These are phyloP conservation scores for Antheraea pernyi DNA, from an alignment of 1,140 invertebrate species.

Conservation along the genomic window DNA sequence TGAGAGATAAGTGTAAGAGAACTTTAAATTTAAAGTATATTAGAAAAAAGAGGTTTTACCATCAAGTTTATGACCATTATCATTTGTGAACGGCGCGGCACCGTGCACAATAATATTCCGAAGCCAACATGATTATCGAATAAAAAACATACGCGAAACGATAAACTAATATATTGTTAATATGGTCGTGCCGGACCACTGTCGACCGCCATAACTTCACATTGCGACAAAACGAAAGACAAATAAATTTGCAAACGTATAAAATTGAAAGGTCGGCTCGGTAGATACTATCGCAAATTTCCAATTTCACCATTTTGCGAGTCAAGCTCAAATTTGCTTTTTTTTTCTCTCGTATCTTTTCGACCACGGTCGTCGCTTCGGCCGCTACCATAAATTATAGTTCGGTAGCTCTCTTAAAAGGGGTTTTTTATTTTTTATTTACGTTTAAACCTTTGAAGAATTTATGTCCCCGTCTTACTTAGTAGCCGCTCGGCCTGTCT, in stretches of 20 bases:
- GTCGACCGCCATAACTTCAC: slow-evolving; percentile 43
- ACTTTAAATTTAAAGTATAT: not conserved
- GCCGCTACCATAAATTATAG: slow-evolving; percentile 76
- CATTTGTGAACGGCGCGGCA: not conserved
- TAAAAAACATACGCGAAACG: not conserved
- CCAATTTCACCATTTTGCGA: slow-evolving; percentile 76
- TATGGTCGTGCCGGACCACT: slow-evolving; percentile 14
- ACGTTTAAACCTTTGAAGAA: slow-evolving; percentile 74
- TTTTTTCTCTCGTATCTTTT: slow-evolving; percentile 50
- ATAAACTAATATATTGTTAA: slow-evolving; percentile 5
- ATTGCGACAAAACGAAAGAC: slow-evolving; percentile 38
- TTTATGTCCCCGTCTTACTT: slow-evolving; percentile 75
- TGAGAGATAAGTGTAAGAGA: not conserved
- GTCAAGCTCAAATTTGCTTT: slow-evolving; percentile 40
- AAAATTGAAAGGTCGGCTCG: slow-evolving; percentile 67
- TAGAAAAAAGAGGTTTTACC: not conserved
- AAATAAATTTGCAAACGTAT: slow-evolving; percentile 37
- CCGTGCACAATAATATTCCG: not conserved
- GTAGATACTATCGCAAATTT: slow-evolving; percentile 74
- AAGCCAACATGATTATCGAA: not conserved
- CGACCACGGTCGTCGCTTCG: slow-evolving; percentile 52
- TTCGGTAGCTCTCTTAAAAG: slow-evolving; percentile 77
- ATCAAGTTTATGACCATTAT: not conserved
- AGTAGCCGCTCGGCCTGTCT: slow-evolving; percentile 67
- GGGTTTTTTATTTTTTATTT: slow-evolving; percentile 65